A percentile compares a stretch with the other conserved stretches of the same genome.
phyloP scores from a whole-genome alignment of 1,140 invertebrate species.

The Manduca sexta region DNA sequence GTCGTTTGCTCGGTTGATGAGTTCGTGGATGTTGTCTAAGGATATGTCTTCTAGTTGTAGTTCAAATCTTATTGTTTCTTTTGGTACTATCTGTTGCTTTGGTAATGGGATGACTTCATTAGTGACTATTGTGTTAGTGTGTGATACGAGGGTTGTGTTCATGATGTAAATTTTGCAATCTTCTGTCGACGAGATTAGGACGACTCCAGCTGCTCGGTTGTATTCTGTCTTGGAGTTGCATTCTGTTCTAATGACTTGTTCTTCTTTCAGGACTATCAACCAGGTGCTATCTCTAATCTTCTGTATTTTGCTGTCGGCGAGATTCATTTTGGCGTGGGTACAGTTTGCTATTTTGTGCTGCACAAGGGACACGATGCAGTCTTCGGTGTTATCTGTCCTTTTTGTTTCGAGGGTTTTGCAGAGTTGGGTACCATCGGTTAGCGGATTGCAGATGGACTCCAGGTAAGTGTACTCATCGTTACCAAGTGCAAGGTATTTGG shows the following conservation, averaged over 20 bases:
- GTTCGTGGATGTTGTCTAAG: constrained; percentile 3
- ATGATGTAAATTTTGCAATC: constrained; percentile 1
- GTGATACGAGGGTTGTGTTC: constrained; percentile 1
- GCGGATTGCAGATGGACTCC: too few species aligned
- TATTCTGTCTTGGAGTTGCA: constrained; percentile 2
- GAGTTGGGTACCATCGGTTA: neutral
- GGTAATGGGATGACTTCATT: constrained; percentile 5
- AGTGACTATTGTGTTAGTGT: neutral
- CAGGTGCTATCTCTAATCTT: constrained; percentile 78
- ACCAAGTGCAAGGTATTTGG: constrained; percentile 19
- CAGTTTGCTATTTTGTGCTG: neutral
- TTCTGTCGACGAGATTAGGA: neutral
- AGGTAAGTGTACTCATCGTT: constrained; percentile 3
- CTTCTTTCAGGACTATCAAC: constrained; percentile 13
- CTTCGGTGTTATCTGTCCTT: neutral
- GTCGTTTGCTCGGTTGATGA: constrained; percentile 2
- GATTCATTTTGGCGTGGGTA: too few species aligned
- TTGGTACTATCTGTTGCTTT: neutral
- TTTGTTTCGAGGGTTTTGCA: neutral
- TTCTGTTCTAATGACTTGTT: constrained; percentile 1
- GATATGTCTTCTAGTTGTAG: constrained; percentile 4
- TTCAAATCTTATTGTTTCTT: neutral
- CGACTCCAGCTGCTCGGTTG: neutral
- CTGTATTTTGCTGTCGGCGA: constrained; percentile 44
- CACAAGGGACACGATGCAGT: constrained; percentile 1